These are phyloP conservation scores for Caloenas nicobarica DNA, from an alignment of 2,113 vertebrate species.

Conservation along the genomic window DNA sequence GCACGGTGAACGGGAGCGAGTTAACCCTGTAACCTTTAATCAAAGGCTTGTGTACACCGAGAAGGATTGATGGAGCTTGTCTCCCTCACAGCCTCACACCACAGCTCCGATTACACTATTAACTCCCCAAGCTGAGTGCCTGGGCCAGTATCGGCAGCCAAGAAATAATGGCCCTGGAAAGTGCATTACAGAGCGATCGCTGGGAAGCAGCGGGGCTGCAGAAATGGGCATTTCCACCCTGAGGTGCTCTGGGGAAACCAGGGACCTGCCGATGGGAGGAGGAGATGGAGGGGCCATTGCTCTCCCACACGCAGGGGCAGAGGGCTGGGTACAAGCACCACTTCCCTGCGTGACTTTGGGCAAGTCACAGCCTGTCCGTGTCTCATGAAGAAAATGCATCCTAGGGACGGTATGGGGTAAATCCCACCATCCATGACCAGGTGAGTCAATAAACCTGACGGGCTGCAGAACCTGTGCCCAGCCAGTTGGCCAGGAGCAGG, in stretches of 20 bases:
- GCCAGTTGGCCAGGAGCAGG: not conserved
- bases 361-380: not conserved
- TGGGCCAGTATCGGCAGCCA: not conserved
- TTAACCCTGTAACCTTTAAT: constrained; percentile 9
- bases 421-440: not conserved
- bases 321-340: not conserved
- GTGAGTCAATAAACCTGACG: fast-evolving
- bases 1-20: not conserved
- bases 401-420: not conserved
- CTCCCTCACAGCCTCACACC: not conserved
- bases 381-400: not conserved
- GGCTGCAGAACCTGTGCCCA: not conserved
- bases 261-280: not conserved
- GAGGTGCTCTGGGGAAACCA: not conserved
- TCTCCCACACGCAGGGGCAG: fast-evolving
- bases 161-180: not conserved
- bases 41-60: not conserved
- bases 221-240: not conserved
- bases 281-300: not conserved
- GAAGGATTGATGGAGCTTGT: constrained; percentile 17
- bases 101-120: not conserved
- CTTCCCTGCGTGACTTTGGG: not conserved
- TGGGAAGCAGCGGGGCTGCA: not conserved
- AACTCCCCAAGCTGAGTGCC: constrained; percentile 12
- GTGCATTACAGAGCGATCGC: not conserved